phyloP scores from a whole-genome alignment of 2,113 vertebrate genomes.

The Crypturellus undulatus region DNA sequence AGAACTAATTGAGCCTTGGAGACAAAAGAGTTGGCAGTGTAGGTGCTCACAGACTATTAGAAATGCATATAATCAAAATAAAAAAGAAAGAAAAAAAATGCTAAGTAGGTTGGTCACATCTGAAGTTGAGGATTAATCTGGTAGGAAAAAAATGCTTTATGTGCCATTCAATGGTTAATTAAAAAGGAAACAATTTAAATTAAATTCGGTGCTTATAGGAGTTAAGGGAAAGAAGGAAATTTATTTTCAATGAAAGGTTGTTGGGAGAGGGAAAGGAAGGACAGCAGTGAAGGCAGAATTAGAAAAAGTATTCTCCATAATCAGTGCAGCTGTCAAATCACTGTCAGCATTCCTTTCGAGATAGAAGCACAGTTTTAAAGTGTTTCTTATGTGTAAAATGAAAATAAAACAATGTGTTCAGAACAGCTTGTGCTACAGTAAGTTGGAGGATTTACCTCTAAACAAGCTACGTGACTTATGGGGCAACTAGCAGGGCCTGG shows the following conservation, averaged over 20 bases:
- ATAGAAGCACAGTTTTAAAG: background rate
- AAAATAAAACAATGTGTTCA: background rate
- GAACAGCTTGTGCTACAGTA: background rate
- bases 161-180: background rate
- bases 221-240: background rate
- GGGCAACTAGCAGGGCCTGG: background rate
- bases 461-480: background rate
- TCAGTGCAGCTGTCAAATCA: conserved; percentile 7
- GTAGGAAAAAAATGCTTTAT: background rate
- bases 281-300: background rate
- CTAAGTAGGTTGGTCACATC: background rate
- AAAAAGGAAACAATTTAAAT: background rate
- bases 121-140: background rate
- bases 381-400: background rate
- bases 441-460: background rate
- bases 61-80: background rate
- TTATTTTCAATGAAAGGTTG: background rate
- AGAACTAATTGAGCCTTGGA: background rate
- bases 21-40: background rate
- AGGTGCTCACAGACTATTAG: background rate
- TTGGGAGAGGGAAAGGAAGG: background rate
- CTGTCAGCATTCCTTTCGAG: background rate
- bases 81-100: background rate
- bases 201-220: background rate
- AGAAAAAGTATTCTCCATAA: background rate